These are phyloP conservation scores for Platyrinchus mystaceus DNA, from an alignment of 2,797 vertebrate genomes.

Conservation along the genomic window DNA sequence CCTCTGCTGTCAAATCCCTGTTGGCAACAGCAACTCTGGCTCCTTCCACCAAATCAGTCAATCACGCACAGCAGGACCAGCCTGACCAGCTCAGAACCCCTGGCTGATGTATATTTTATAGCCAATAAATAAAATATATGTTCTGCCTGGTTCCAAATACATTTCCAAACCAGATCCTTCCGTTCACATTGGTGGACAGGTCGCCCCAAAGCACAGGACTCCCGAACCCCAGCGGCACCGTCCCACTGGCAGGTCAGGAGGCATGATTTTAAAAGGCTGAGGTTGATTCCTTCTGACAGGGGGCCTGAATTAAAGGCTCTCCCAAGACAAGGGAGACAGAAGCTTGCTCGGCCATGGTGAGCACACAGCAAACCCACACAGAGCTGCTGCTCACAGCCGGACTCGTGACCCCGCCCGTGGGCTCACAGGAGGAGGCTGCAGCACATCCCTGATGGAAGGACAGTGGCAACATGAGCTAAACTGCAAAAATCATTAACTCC, in stretches of 20 bases:
- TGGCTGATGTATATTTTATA: neutral
- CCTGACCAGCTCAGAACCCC: neutral
- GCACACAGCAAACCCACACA: neutral
- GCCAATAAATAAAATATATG: neutral
- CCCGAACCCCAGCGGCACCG: fast-evolving
- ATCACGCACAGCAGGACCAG: neutral
- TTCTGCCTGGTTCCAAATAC: neutral
- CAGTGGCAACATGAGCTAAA: neutral
- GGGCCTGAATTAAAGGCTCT: neutral
- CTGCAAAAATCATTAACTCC: neutral
- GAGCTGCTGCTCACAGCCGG: neutral
- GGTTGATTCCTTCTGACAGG: neutral
- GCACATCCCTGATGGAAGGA: neutral
- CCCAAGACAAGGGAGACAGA: neutral
- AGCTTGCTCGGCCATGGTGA: neutral
- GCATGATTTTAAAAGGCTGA: neutral
- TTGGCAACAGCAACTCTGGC: neutral
- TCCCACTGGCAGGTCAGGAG: neutral
- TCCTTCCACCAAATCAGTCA: neutral
- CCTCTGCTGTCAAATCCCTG: neutral
- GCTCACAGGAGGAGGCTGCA: neutral
- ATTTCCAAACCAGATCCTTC: neutral
- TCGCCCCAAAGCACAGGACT: neutral
- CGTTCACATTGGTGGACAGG: neutral
- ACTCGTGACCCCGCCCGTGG: fast-evolving